Conservation (phyloP, 2,888 invertebrate species). For the Melanostoma mellinum region DNA sequence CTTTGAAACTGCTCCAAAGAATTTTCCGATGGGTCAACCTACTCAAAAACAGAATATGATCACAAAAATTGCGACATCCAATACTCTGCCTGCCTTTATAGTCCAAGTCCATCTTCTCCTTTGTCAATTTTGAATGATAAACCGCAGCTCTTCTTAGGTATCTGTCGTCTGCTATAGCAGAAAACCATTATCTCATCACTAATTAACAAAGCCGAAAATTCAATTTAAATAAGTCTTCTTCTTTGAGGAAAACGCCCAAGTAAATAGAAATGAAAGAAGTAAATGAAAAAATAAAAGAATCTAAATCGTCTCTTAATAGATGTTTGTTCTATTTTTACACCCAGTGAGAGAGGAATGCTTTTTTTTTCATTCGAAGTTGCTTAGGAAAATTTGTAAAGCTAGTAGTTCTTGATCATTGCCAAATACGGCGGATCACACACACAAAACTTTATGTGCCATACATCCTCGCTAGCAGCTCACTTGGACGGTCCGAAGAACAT, state of each 20-base stretch:
- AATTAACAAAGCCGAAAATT: slow-evolving; percentile 48
- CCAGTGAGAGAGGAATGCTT: slow-evolving; percentile 26
- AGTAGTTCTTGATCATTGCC: slow-evolving; percentile 64
- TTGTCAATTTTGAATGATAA: not conserved
- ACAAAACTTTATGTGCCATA: slow-evolving; percentile 11
- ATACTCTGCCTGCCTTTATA: not conserved
- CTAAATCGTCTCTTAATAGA: slow-evolving; percentile 37
- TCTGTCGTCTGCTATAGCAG: slow-evolving; percentile 10
- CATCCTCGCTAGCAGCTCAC: not conserved
- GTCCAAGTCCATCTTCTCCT: not conserved
- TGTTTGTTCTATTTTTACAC: slow-evolving; percentile 61
- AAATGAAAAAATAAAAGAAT: slow-evolving; percentile 24
- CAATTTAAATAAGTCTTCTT: slow-evolving; percentile 14
- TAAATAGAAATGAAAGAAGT: slow-evolving; percentile 40
- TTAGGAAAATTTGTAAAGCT: slow-evolving; percentile 27
- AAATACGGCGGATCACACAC: slow-evolving; percentile 70
- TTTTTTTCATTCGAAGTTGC: slow-evolving; percentile 38
- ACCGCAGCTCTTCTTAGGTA: slow-evolving; percentile 16
- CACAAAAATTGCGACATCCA: slow-evolving; percentile 16
- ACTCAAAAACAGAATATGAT: not conserved
- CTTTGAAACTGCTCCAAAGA: not conserved
- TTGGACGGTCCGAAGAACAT: slow-evolving; percentile 35
- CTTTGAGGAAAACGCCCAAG: slow-evolving; percentile 71
- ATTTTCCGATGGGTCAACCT: not conserved
- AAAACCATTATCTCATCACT: slow-evolving; percentile 67